Evolutionary conservation across 2,888 invertebrate genomes (phyloP), one percentile per base, ranked within the genome.

Genomic region (Cremastobaeus sp.): DNA sequence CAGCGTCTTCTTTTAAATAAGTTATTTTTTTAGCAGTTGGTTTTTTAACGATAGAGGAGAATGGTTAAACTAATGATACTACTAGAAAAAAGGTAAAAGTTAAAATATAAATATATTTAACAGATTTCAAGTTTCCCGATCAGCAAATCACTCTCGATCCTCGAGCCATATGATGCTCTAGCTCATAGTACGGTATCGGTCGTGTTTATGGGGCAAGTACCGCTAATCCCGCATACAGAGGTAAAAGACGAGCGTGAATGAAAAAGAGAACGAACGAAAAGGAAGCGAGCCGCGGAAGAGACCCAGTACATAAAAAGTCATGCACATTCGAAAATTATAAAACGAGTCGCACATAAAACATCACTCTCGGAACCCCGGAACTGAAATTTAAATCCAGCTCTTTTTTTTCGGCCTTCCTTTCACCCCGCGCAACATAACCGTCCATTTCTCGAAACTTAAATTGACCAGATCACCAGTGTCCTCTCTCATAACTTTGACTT

Each of bases 171-270:
- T 52, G 57, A 65, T 64, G 57, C 71, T 71, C 71, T 71, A 71
- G 57, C 71, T 52, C 57, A 65, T 65, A 71, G 82, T 84, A 85
- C 84, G 84, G 85, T 85, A 86, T 84, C 79, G 76, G 73, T 79
- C 81, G 81, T 82, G 79, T 85, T 85, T 82, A 83, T 82, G 81
- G 84, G 79, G 78, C 77, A 84, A 85, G 86, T 86, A 86, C 86
- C 85, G 86, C 84, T 86, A 86, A 80, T 79, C 82, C 78, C 55
- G 76, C 78, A 80, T 80, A 77, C 75, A 78, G 76, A 52, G 41
- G 37, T 47, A 57, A 70, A 54, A 55, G 41, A 28, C 12, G 57
- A 52, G 55, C 62, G 66, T 57, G 62, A 70, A 75, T 68, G 73
- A 76, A 73, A 45, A 72, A 73, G 66, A 64, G 64, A 72, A 66